A percentile compares a stretch with the other conserved stretches of the same genome.
Conservation (phyloP, 2,888 invertebrate genomes). For the Bombylius discolor region DNA sequence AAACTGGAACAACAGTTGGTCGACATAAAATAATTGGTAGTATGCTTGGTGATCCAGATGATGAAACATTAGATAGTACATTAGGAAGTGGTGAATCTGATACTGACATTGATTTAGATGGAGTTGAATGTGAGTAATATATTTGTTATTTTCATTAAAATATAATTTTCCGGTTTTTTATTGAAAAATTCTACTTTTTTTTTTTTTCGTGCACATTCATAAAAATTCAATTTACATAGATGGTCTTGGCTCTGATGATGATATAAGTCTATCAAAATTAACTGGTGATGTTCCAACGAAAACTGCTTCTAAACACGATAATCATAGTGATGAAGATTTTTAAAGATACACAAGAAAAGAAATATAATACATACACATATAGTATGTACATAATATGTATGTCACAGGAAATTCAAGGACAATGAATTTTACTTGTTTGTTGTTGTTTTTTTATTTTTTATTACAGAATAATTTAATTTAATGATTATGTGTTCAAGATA, state of each 20-base stretch:
- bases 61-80: constrained; percentile 29
- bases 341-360: constrained; percentile 11
- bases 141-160: no score
- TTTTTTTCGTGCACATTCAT: background rate
- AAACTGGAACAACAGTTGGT: constrained; percentile 15
- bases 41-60: constrained; percentile 12
- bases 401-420: no score
- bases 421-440: no score
- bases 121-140: constrained; percentile 12
- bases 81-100: constrained; percentile 24
- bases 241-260: constrained; percentile 32
- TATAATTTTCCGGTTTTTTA: background rate
- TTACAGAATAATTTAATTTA: no score
- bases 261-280: constrained; percentile 33
- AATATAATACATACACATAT: no score
- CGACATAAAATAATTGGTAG: constrained; percentile 16
- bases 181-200: background rate
- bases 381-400: no score
- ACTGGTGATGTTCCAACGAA: constrained; percentile 28
- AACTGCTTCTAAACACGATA: constrained; percentile 21
- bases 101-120: constrained; percentile 22
- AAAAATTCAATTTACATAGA: constrained; percentile 17
- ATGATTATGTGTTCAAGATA: no score
- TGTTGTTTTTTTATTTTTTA: no score
- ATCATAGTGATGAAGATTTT: constrained; percentile 31